phyloP scores from a whole-genome alignment of 2,113 vertebrate species.

The human (Homo sapiens) region DNA sequence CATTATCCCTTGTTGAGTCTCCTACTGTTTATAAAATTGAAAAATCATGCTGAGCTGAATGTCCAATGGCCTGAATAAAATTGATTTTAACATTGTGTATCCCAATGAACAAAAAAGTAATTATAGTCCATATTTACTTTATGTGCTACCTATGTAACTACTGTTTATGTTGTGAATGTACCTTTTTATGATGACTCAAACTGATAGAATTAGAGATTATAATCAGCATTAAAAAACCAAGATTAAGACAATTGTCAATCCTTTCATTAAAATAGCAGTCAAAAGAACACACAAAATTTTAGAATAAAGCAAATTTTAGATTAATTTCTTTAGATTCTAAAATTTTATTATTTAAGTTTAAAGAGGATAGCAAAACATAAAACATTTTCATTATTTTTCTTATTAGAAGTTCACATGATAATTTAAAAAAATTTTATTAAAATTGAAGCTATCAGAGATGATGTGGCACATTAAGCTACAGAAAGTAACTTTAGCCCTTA shows the following conservation, averaged over 20 bases:
- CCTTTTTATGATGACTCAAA: not conserved
- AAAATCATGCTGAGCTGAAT: slow-evolving; percentile 80
- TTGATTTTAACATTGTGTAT: slow-evolving; percentile 62
- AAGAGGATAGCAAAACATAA: not conserved
- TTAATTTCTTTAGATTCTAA: not conserved
- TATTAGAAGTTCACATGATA: not conserved
- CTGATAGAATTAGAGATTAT: not conserved
- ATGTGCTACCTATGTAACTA: not conserved
- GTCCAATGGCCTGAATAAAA: slow-evolving; percentile 69
- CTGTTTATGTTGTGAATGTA: slow-evolving; percentile 16
- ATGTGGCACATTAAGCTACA: not conserved
- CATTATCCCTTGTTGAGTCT: slow-evolving; percentile 75
- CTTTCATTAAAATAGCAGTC: not conserved
- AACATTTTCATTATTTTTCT: not conserved
- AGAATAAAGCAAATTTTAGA: not conserved
- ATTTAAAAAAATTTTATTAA: not conserved
- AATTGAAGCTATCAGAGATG: not conserved
- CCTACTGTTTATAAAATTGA: slow-evolving; percentile 82
- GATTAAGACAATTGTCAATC: not conserved
- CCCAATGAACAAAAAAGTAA: slow-evolving; percentile 26
- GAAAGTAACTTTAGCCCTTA: not conserved
- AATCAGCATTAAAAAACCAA: not conserved
- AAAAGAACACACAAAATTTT: not conserved
- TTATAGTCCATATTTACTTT: slow-evolving; percentile 46
- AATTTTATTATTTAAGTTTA: not conserved